Evolutionary conservation across 2,888 invertebrate genomes (phyloP), one percentile per base, ranked within the genome.

Genomic region (Nemotelus nigrinus): DNA sequence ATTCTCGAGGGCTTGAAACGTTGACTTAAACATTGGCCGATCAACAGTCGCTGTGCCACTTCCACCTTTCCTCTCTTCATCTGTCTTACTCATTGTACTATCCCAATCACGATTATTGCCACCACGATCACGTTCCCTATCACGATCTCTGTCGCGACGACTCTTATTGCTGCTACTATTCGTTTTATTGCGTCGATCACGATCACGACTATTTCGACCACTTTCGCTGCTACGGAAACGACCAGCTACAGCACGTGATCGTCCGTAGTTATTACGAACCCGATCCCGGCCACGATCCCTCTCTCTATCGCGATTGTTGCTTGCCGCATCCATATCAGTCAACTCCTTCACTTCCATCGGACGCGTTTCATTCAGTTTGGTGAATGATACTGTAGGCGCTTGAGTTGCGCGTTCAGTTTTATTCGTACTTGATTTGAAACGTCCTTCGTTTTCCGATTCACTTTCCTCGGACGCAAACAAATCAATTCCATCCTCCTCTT

Each of bases 391-490:
- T 43, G 80, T 80, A 57, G 80, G 60, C 6, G 78, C 78, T 43
- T 78, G 80, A 8, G 58, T 68, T 43, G 77, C 72, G 6, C 80
- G 76, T 70, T 80, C 79, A 70, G 67, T 80, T 76, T 80, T 80
- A 50, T 74, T 79, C 25, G 79, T 76, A 4, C 53, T 75, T n/a
- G 80, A 79, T 68, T 82, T 82, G 70, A 82, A 82, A 10, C 82
- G 80, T 7, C 81, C 82, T 48, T 82, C 82, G 79, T 80, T 82
- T 78, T 82, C 82, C 0, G 81, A 82, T 79, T 82, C 82, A 78
- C 81, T 81, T 65, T 82, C 82, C 50, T 82, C 82, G 10, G 82
- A 82, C 10, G 81, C 80, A 64, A 82, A 81, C 64, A 82, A 76
- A 75, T 81, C 82, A 57, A 82, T 80, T 6, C 80, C 82, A 67